These are phyloP conservation scores for Tyrophagus putrescentiae DNA, from an alignment of 1,140 invertebrate genomes.

Conservation along the genomic window DNA sequence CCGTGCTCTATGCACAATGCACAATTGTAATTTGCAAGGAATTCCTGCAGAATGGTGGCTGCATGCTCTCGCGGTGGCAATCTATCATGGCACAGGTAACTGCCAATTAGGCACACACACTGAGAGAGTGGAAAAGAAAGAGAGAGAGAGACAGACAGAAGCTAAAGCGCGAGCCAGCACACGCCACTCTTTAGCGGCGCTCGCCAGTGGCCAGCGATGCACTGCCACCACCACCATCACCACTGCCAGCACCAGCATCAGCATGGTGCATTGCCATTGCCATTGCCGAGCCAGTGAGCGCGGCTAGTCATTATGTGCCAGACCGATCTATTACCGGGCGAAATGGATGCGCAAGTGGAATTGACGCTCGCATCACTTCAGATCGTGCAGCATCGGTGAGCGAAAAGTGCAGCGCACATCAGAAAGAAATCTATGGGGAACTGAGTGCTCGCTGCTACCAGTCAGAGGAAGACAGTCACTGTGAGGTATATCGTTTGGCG, in stretches of 20 bases:
- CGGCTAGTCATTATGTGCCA: constrained; percentile 3
- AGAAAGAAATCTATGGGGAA: too few relatives aligned
- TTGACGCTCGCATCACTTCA: background rate
- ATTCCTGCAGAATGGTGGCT: background rate
- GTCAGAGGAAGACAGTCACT: too few relatives aligned
- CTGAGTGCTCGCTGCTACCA: too few relatives aligned
- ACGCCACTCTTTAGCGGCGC: constrained; percentile 7
- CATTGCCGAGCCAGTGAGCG: background rate
- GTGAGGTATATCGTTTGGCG: background rate
- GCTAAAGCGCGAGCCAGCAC: constrained; percentile 1
- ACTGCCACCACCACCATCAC: too few relatives aligned
- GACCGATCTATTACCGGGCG: constrained; percentile 9
- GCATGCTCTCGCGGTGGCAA: background rate
- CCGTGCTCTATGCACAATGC: constrained; percentile 11
- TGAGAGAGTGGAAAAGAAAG: too few relatives aligned
- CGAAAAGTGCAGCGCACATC: background rate
- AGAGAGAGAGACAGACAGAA: too few relatives aligned
- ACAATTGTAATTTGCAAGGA: background rate
- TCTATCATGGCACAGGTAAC: constrained; percentile 10
- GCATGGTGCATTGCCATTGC: background rate
- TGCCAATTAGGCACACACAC: too few relatives aligned
- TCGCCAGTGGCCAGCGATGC: background rate
- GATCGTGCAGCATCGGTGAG: background rate
- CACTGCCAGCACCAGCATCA: too few relatives aligned
- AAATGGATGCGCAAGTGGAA: constrained; percentile 10